Conservation (phyloP, 2,797 vertebrate genomes). For the Silurus lanzhouensis region DNA sequence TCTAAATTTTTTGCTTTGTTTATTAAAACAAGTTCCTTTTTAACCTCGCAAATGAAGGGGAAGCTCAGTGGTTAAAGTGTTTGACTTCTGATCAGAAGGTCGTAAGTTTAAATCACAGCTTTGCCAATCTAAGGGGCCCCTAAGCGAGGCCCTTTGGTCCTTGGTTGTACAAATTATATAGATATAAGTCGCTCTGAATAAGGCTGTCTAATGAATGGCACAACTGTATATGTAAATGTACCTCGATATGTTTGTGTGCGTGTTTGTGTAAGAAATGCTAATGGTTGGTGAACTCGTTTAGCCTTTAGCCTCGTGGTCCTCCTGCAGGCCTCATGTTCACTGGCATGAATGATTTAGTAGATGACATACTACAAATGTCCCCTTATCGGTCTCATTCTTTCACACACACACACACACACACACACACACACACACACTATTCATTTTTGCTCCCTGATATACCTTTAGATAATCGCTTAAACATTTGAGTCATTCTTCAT, state of each 20-base stretch:
- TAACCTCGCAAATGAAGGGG: too few relatives aligned
- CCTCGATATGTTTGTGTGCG: neutral
- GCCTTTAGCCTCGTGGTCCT: constrained; percentile 43
- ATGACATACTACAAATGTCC: constrained; percentile 10
- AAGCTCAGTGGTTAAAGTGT: too few relatives aligned
- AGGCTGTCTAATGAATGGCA: too few relatives aligned
- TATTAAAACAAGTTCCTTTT: too few relatives aligned
- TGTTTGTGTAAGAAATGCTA: constrained; percentile 50
- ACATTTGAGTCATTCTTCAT: constrained; percentile 62
- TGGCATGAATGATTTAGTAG: constrained; percentile 50
- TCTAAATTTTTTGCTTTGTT: too few relatives aligned
- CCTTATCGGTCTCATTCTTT: neutral
- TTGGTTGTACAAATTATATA: too few relatives aligned
- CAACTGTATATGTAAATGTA: neutral
- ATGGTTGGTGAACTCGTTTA: constrained; percentile 50
- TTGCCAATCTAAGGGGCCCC: too few relatives aligned
- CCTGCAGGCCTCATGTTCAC: constrained; percentile 46
- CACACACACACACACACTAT: neutral
- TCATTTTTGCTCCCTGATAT: constrained; percentile 38
- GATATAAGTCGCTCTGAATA: too few relatives aligned
- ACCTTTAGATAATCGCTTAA: constrained; percentile 29
- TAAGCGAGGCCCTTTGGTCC: too few relatives aligned
- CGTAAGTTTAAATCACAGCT: too few relatives aligned
- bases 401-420: neutral
- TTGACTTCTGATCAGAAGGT: too few relatives aligned